Evolutionary conservation across 2,797 vertebrate species (phyloP).

Genomic region (Lophotriccus pileatus): DNA sequence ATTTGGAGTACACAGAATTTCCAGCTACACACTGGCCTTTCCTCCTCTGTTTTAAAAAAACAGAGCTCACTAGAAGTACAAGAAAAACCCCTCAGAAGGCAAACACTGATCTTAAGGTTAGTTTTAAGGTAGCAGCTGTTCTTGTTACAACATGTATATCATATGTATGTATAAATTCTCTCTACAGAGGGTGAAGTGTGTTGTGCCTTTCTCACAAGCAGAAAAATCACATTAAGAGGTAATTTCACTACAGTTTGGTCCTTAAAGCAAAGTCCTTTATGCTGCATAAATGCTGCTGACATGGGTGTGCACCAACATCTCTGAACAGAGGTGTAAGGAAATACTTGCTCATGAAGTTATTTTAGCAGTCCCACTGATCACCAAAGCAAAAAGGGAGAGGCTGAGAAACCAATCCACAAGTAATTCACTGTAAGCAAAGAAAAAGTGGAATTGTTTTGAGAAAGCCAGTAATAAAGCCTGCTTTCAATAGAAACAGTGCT

Average conservation of each 20-base stretch:
- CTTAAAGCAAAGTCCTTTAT: neutral
- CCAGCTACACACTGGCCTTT: neutral
- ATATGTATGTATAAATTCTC: neutral
- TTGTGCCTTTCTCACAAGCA: neutral
- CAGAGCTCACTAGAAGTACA: neutral
- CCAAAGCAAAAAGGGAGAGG: neutral
- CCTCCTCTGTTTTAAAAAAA: neutral
- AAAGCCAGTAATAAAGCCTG: neutral
- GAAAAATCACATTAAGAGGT: neutral
- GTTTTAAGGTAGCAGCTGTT: neutral
- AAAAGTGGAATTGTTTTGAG: neutral
- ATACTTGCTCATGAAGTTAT: neutral
- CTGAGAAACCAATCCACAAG: neutral
- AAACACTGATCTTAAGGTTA: neutral
- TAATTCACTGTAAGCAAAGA: neutral
- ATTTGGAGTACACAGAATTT: neutral
- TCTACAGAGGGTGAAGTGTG: neutral
- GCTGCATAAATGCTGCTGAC: neutral
- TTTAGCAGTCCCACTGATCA: neutral
- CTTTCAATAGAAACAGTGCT: neutral
- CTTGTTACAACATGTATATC: neutral
- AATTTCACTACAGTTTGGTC: neutral
- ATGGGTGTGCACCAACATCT: accelerated
- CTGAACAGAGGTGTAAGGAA: neutral
- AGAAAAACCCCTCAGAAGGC: neutral